Base-by-base conservation (phyloP, 2,797 vertebrate species). In the Helarctos malayanus region DNA sequence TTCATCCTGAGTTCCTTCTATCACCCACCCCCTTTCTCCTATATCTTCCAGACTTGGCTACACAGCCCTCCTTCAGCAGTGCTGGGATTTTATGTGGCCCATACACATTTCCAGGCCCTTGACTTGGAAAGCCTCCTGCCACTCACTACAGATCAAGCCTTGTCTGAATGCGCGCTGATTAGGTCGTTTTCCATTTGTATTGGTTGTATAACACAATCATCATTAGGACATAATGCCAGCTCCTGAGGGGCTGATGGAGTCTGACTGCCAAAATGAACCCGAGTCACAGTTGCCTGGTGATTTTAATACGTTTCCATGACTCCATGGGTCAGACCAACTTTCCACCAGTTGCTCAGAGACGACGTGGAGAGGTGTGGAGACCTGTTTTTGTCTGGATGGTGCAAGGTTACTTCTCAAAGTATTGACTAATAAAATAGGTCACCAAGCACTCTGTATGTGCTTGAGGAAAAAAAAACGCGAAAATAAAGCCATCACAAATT, bases 261-360 rank as follows among this genome's bases (percentile, higher is more conserved):
- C 18, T n/a, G 52, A 29, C 73, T 61, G 54, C 63, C 71, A 45
- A 89, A 97, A 94, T 2, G 56, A 97, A 38, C 52, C 29, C 5
- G 7, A 65, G 56, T 57, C 85, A 91, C 59, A 92, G 84, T 23
- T 80, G 79, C 35, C 35, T 87, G 54, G 41, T 90, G 68, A 92
- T 75, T 92, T 94, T 16, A 90, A 61, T 54, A n/a, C 0, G 29
- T 95, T 96, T 96, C 69, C 41, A 32, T 63, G 83, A 91, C 13
- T 73, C 47, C 47, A 16, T 6, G 15, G 25, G 16, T 88, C 79
- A 93, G 57, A 68, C 35, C 47, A 56, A 14, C 45, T 47, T 94
- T 49, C 78, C 2, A 3, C 32, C 25, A 15, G 35, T 52, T 61
- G 27, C 61, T 85, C 57, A 73, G 82, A 87, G 84, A 75, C 54